Base-by-base conservation (phyloP, 2,797 vertebrate species). In the Threskiornis aethiopicus region DNA sequence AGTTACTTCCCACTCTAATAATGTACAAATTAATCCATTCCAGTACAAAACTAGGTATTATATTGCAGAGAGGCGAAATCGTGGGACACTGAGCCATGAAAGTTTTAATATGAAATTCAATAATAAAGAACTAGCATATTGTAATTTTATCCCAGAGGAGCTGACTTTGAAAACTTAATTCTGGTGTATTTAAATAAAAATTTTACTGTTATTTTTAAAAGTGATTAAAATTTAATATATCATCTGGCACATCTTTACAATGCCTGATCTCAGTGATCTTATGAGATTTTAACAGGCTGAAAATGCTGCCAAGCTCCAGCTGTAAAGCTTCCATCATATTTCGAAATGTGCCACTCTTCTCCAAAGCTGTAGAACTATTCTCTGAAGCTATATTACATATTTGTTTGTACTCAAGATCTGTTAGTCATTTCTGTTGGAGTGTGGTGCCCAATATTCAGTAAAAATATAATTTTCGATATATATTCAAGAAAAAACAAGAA, bases 201-300 rank as follows among this genome's bases (percentile, higher is more conserved):
- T 77, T 59, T 91, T 89, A 78, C 57, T 65, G 65, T 83, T 93
- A 5, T 14, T 52, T 83, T 92, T 20, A 54, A 87, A 78, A 6
- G 21, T 83, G 52, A 96, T 90, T 93, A 93, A 84, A 95, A 87
- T 95, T 87, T 90, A 83, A 93, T 96, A 77, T 90, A 57, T 94
- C 21, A 64, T 87, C 73, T 96, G 92, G 84, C 86, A 90, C n/a
- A 55, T 95, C 73, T 93, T 94, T 81, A 54, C 83, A 88, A 12
- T 54, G 49, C 54, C 61, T 94, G 71, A 90, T 96, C 58, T 79
- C 8, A 0, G 10, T 79, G 91, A 89, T 94, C 77, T 80, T 71
- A 67, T 0, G 61, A 92, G 81, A 83, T 75, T 94, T 90, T 87
- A 82, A 76, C 1, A 37, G 55, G 33, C 87, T 87, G 73, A 65